Conservation (phyloP, 2,797 vertebrate species). For the Okamejei kenojei region DNA sequence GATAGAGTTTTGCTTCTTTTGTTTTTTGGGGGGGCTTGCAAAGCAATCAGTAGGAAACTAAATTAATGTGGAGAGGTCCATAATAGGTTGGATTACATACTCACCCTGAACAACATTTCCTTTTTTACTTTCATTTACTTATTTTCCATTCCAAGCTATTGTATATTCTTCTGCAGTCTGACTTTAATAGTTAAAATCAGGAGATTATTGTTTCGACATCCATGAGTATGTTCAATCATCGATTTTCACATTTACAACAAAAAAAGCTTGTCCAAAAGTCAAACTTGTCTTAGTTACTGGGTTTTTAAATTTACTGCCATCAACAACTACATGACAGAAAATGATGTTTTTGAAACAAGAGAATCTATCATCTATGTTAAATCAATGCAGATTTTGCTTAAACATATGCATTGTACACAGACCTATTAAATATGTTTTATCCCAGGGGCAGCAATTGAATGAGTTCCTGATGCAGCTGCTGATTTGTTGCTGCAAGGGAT, state of each 20-base stretch:
- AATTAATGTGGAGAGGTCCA: not conserved
- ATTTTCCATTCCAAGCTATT: not conserved
- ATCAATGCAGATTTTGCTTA: not conserved
- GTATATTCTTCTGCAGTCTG: not conserved
- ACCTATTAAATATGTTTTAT: not conserved
- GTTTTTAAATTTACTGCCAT: not conserved
- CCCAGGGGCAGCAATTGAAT: not conserved
- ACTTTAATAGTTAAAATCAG: not conserved
- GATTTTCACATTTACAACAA: not conserved
- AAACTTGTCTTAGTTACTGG: not conserved
- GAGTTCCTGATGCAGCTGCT: not conserved
- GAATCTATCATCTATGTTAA: not conserved
- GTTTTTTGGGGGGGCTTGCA: not conserved
- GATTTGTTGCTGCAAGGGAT: slow-evolving; percentile 7
- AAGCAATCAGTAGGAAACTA: not conserved
- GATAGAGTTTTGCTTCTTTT: not conserved
- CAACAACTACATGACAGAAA: not conserved
- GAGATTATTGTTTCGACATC: not conserved
- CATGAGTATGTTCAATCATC: not conserved
- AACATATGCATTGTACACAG: not conserved
- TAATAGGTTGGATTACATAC: not conserved
- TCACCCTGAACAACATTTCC: not conserved
- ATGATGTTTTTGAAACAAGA: not conserved
- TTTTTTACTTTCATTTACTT: not conserved
- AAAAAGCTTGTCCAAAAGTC: not conserved